Percentiles rank a stretch among this genome's conserved stretches.
These are phyloP conservation scores for Drosophila paramelanica DNA, from an alignment of 2,888 invertebrate genomes.

Conservation along the genomic window DNA sequence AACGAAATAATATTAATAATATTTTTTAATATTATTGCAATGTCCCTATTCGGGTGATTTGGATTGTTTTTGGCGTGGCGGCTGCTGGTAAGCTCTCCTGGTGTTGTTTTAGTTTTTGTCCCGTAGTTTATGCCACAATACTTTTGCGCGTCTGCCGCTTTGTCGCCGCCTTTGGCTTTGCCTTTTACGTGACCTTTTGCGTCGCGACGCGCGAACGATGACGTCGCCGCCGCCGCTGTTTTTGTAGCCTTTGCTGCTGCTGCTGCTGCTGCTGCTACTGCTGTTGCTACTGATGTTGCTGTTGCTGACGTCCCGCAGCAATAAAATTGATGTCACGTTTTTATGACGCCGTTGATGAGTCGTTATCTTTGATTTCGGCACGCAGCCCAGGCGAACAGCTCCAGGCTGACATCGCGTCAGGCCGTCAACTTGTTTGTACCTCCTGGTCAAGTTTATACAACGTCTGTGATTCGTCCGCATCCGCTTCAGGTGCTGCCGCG, in stretches of 20 bases:
- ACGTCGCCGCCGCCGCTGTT: constrained; percentile 52
- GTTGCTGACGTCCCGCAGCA: constrained; percentile 49
- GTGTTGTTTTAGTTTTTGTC: constrained; percentile 49
- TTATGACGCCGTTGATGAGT: constrained; percentile 82
- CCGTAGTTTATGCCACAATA: constrained; percentile 49
- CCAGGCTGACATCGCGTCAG: constrained; percentile 38
- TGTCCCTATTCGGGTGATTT: constrained; percentile 12
- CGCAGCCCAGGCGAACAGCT: constrained; percentile 49
- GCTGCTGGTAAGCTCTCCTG: constrained; percentile 10
- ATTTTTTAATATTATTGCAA: background rate
- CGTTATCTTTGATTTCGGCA: constrained; percentile 82
- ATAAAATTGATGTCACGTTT: constrained; percentile 82
- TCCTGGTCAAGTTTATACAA: constrained; percentile 35
- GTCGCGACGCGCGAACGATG: constrained; percentile 62
- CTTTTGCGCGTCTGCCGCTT: constrained; percentile 42
- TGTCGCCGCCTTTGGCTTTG: constrained; percentile 47
- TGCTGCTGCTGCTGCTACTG: background rate
- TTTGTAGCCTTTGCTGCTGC: constrained; percentile 15
- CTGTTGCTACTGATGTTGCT: constrained; percentile 13
- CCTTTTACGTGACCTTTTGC: constrained; percentile 73
- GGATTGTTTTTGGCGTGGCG: constrained; percentile 17
- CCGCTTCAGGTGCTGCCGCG: constrained; percentile 58
- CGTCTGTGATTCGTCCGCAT: constrained; percentile 25
- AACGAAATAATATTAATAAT: too few relatives aligned
- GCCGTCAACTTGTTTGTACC: constrained; percentile 39